These are phyloP conservation scores for Ceratosolen fusciceps DNA, from an alignment of 1,140 invertebrate genomes.

Conservation along the genomic window DNA sequence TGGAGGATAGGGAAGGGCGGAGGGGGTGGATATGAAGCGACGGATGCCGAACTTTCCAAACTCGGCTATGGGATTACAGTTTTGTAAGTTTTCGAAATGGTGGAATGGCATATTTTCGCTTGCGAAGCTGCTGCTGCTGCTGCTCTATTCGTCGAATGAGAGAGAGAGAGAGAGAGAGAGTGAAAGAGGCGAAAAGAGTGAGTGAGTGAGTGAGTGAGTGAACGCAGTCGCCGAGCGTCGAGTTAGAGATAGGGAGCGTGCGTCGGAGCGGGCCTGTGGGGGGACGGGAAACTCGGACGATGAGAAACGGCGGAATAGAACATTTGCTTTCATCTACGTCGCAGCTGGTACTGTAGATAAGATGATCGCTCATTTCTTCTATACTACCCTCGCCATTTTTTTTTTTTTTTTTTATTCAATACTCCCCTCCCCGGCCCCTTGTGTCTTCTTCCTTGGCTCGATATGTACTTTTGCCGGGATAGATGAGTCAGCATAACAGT, in stretches of 20 bases:
- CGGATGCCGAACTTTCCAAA: slow-evolving; percentile 23
- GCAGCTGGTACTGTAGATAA: slow-evolving; percentile 29
- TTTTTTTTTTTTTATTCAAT: background rate
- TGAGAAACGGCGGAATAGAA: slow-evolving; percentile 21
- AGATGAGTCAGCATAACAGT: background rate
- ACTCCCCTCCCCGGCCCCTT: too few species aligned
- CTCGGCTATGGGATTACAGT: slow-evolving; percentile 38
- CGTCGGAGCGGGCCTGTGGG: background rate
- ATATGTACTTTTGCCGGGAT: background rate
- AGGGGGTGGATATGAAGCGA: background rate
- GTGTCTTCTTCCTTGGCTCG: background rate
- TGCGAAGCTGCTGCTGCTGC: slow-evolving; percentile 31
- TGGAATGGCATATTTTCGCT: slow-evolving; percentile 32
- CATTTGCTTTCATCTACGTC: slow-evolving; percentile 38
- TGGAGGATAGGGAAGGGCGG: background rate
- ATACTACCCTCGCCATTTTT: background rate
- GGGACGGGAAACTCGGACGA: slow-evolving; percentile 14
- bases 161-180: background rate
- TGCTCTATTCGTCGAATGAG: slow-evolving; percentile 38
- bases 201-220: background rate
- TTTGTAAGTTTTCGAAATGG: slow-evolving; percentile 30
- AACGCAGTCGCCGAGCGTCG: slow-evolving; percentile 17
- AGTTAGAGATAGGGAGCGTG: background rate
- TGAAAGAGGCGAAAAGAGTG: background rate
- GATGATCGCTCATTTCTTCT: slow-evolving; percentile 20